Conservation (phyloP, 2,113 vertebrate species). For the Actenoides lindsayi region DNA sequence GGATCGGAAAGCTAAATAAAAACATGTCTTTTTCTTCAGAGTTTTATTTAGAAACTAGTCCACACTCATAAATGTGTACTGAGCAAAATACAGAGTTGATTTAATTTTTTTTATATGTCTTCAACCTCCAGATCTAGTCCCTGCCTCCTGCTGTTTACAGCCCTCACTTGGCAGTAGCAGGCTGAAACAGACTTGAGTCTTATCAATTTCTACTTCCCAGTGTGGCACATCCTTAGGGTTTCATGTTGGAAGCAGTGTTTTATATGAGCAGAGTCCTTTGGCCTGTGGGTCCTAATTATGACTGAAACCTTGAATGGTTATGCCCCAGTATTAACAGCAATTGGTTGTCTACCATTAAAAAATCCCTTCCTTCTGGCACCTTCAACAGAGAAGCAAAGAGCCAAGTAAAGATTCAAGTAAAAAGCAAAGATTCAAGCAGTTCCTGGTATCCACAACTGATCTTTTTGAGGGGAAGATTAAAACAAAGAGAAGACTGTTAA, state of each 20-base stretch:
- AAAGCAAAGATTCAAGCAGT: neutral
- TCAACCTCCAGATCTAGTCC: neutral
- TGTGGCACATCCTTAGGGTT: neutral
- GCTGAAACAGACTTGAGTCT: neutral
- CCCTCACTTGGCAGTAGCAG: neutral
- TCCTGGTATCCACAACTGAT: neutral
- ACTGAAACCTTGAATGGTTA: neutral
- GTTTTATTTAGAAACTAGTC: constrained; percentile 11
- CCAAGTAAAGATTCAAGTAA: neutral
- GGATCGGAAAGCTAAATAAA: neutral
- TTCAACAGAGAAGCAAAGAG: neutral
- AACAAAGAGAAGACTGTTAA: neutral
- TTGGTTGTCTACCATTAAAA: neutral
- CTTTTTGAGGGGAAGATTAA: neutral
- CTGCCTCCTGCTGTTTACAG: neutral
- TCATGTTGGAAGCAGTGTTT: neutral
- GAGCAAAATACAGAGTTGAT: neutral
- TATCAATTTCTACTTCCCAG: neutral
- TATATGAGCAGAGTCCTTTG: neutral
- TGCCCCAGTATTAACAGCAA: neutral
- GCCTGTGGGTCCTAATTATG: neutral
- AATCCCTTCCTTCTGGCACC: neutral
- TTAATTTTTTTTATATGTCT: neutral
- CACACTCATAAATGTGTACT: neutral
- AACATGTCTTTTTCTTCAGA: neutral